Conservation (phyloP, 2,113 vertebrate genomes). For the Corvus cornix region DNA sequence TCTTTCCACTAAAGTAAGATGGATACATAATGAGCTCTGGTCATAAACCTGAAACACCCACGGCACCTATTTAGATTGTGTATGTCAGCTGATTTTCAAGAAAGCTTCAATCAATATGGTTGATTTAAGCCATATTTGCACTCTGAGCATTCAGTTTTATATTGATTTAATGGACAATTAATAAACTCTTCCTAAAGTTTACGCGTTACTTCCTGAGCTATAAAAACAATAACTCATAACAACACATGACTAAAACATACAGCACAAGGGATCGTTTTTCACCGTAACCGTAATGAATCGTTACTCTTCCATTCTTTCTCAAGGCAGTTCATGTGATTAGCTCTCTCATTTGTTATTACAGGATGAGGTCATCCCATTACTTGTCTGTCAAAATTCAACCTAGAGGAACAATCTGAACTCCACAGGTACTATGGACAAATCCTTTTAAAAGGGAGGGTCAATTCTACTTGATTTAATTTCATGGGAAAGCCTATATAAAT, state of each 20-base stretch:
- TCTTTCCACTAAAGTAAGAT: neutral
- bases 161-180: neutral
- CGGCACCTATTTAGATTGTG: neutral
- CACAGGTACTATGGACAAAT: accelerated
- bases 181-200: neutral
- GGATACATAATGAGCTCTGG: accelerated
- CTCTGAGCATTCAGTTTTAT: neutral
- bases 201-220: neutral
- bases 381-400: neutral
- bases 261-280: neutral
- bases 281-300: neutral
- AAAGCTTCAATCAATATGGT: neutral
- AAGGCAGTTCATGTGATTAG: neutral
- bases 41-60: neutral
- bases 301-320: neutral
- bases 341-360: neutral
- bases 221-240: neutral
- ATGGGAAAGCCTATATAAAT: neutral
- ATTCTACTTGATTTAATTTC: neutral
- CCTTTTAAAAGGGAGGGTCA: neutral
- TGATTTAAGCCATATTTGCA: neutral
- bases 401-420: neutral
- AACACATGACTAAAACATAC: neutral
- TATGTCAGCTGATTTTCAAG: neutral
- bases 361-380: neutral